A percentile compares a stretch with the other conserved stretches of the same genome.
Conservation (phyloP, 2,797 vertebrate species). For the Pempheris klunzingeri region DNA sequence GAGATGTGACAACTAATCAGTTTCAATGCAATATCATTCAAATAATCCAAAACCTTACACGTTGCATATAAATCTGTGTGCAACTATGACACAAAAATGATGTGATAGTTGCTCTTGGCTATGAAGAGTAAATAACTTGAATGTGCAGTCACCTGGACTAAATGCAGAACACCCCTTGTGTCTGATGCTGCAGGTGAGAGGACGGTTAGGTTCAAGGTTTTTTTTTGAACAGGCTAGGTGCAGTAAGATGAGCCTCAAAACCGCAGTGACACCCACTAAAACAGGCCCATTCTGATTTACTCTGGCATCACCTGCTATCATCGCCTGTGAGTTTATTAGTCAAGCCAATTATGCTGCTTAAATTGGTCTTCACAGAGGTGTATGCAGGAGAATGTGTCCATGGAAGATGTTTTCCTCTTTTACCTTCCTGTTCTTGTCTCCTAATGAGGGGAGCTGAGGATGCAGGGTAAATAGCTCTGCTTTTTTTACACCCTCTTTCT, state of each 20-base stretch:
- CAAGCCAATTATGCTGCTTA: slow-evolving; percentile 75
- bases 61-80: background rate
- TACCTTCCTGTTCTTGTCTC: slow-evolving; percentile 55
- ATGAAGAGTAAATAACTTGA: background rate
- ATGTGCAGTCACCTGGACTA: background rate
- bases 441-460: slow-evolving; percentile 62
- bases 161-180: background rate
- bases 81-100: background rate
- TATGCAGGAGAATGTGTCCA: slow-evolving; percentile 38
- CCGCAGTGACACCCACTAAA: slow-evolving; percentile 30
- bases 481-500: slow-evolving; percentile 28
- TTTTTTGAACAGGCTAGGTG: slow-evolving; percentile 3
- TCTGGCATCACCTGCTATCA: slow-evolving; percentile 65
- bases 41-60: background rate
- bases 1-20: slow-evolving; percentile 9
- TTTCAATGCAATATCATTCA: slow-evolving; percentile 6
- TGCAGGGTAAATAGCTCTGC: slow-evolving; percentile 54
- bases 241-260: slow-evolving; percentile 24
- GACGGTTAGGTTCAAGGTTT: background rate
- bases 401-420: slow-evolving; percentile 60
- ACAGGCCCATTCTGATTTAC: slow-evolving; percentile 46
- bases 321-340: slow-evolving; percentile 69
- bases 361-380: slow-evolving; percentile 69
- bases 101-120: background rate
- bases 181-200: slow-evolving; percentile 13